phyloP scores from a whole-genome alignment of 2,888 invertebrate species.

The Copidosoma aretas region DNA sequence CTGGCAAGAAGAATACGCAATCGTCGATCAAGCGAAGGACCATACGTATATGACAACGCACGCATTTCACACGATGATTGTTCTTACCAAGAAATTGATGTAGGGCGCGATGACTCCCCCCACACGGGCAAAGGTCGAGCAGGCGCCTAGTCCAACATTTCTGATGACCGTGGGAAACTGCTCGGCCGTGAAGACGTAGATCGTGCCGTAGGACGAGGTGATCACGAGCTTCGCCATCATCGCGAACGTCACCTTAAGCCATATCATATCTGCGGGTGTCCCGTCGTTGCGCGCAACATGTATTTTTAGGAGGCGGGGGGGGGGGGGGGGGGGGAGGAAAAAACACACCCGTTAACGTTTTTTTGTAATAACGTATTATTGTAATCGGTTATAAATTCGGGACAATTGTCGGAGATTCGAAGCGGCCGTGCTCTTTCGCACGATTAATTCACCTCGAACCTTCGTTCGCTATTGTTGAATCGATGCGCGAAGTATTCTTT shows the following conservation, averaged over 20 bases:
- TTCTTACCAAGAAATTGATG: conserved; percentile 66
- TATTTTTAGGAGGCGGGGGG: conserved; percentile 10
- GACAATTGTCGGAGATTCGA: no score
- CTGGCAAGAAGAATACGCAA: conserved; percentile 56
- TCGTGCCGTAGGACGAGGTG: conserved; percentile 76
- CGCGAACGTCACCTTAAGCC: conserved; percentile 68
- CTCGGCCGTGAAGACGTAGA: conserved; percentile 77
- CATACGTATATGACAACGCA: background rate
- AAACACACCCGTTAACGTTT: no score
- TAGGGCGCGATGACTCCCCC: conserved; percentile 71
- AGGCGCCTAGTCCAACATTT: conserved; percentile 70
- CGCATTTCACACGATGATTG: background rate
- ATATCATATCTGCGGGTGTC: conserved; percentile 62
- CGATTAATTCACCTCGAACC: no score
- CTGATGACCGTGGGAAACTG: conserved; percentile 78
- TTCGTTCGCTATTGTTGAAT: no score
- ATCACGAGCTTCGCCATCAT: conserved; percentile 78
- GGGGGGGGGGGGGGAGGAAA: no score
- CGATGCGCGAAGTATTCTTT: no score
- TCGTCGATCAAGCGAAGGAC: no score
- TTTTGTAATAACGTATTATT: no score
- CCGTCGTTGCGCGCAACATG: no score
- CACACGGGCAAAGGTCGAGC: conserved; percentile 70
- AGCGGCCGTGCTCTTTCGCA: no score
- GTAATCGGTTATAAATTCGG: no score